Conservation (phyloP, 2,888 invertebrate species). For the Lochmaea capreae region DNA sequence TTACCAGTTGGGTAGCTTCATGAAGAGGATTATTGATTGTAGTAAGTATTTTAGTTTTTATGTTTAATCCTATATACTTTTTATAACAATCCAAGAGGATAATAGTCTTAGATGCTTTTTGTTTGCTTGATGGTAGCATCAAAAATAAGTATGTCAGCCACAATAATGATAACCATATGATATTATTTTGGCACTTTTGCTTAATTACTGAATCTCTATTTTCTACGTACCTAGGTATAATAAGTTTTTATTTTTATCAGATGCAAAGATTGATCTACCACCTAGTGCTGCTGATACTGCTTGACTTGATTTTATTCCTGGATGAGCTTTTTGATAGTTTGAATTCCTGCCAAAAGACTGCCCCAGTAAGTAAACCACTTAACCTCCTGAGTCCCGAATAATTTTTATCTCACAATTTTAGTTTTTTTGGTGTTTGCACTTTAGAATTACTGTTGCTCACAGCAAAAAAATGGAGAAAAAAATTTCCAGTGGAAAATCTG, state of each 20-base stretch:
- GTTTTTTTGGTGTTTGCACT: too few species aligned
- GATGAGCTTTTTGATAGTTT: not conserved
- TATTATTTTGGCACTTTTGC: not conserved
- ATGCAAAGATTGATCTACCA: not conserved
- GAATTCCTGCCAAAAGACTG: not conserved
- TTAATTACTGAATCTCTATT: too few species aligned
- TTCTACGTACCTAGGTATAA: too few species aligned
- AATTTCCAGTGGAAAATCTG: too few species aligned
- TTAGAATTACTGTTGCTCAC: too few species aligned
- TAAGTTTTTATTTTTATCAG: not conserved
- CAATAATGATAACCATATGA: not conserved
- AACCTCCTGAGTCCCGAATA: too few species aligned
- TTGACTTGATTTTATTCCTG: not conserved
- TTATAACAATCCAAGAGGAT: not conserved
- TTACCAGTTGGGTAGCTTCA: constrained; percentile 14
- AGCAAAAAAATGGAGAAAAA: too few species aligned
- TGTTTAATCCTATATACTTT: not conserved
- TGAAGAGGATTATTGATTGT: constrained; percentile 17
- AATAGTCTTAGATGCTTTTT: too few species aligned
- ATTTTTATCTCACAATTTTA: too few species aligned
- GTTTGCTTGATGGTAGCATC: not conserved
- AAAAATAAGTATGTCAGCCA: not conserved
- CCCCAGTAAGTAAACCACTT: not conserved
- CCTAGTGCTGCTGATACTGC: not conserved
- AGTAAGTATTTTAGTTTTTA: constrained; percentile 5